These are phyloP conservation scores for Manis crassicaudata DNA, from an alignment of 2,797 vertebrate genomes.

Conservation along the genomic window DNA sequence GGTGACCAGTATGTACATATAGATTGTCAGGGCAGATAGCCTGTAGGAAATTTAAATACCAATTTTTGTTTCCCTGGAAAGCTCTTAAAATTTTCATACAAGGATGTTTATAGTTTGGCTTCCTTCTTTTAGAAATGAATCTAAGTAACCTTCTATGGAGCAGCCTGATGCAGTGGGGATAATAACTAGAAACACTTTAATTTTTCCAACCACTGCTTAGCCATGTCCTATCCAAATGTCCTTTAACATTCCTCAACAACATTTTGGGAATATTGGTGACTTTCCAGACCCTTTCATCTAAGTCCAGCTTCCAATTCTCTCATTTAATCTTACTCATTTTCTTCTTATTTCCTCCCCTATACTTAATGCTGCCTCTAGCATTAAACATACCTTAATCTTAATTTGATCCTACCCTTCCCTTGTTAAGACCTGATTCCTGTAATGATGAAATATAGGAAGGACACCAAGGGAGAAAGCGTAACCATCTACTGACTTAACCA, in stretches of 20 bases:
- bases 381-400: neutral
- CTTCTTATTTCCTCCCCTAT: neutral
- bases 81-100: neutral
- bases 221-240: neutral
- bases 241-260: neutral
- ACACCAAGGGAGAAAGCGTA: neutral
- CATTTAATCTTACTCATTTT: neutral
- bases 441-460: neutral
- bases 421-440: neutral
- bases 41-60: neutral
- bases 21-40: neutral
- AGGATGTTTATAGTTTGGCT: neutral
- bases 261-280: neutral
- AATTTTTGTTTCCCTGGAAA: neutral
- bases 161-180: neutral
- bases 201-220: neutral
- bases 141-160: neutral
- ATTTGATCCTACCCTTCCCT: neutral
- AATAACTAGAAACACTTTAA: neutral
- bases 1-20: neutral
- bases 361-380: neutral
- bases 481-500: neutral
- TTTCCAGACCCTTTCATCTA: neutral
- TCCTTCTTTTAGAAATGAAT: constrained; percentile 20
- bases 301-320: neutral